Evolutionary conservation across 2,797 vertebrate genomes (phyloP).

Genomic region (Trematomus bernacchii): DNA sequence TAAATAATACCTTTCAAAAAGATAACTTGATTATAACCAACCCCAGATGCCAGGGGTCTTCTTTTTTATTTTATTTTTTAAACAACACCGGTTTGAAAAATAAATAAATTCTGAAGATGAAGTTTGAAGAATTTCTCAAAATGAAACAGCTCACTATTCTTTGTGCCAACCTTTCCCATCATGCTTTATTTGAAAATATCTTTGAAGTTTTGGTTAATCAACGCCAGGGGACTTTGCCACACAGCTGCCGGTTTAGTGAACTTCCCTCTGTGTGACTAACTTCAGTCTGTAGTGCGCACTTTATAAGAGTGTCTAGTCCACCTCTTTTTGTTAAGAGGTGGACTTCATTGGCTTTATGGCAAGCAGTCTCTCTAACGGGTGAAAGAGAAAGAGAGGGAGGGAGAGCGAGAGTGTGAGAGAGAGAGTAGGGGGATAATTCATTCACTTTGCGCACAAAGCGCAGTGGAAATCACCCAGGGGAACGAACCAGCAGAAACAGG

Average conservation of each 20-base stretch:
- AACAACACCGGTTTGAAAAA: not conserved
- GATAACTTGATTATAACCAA: too few relatives aligned
- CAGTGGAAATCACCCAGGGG: slow-evolving; percentile 85
- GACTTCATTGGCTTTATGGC: slow-evolving; percentile 92
- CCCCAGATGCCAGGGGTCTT: not conserved
- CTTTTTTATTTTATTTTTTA: not conserved
- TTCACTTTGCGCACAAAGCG: slow-evolving; percentile 87
- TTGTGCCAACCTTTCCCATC: not conserved
- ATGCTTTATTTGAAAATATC: not conserved
- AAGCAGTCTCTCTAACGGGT: slow-evolving; percentile 83
- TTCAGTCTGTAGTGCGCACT: slow-evolving; percentile 70
- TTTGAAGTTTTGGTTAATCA: not conserved
- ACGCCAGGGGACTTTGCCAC: slow-evolving; percentile 23
- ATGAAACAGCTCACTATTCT: not conserved
- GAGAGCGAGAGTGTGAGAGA: slow-evolving; percentile 32
- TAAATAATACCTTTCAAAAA: not conserved
- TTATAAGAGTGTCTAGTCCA: slow-evolving; percentile 76
- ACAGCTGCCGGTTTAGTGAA: slow-evolving; percentile 47
- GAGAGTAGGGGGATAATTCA: slow-evolving; percentile 78
- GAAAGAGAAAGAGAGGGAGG: slow-evolving; percentile 40
- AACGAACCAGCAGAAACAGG: slow-evolving; percentile 75
- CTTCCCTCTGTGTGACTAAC: slow-evolving; percentile 59
- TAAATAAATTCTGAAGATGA: not conserved
- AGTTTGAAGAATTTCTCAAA: not conserved
- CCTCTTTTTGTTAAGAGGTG: slow-evolving; percentile 84